Conservation (phyloP, 2,797 vertebrate species). For the Cyprinodon diabolis region DNA sequence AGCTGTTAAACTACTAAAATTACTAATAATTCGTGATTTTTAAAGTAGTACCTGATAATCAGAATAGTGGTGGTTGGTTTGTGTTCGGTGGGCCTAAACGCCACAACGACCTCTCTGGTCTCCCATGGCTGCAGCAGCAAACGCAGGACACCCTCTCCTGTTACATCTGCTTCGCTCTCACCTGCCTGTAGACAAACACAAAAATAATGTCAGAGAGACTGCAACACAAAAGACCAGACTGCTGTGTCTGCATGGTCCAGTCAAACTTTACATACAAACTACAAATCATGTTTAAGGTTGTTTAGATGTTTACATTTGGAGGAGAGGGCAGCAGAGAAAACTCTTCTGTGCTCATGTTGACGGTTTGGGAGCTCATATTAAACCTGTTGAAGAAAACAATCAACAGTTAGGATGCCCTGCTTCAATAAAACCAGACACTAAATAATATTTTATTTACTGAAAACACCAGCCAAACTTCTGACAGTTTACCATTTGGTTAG, state of each 20-base stretch:
- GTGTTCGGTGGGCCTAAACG: conserved; percentile 89
- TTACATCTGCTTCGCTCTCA: conserved; percentile 16
- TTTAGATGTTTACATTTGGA: conserved; percentile 66
- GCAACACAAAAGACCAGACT: conserved; percentile 1
- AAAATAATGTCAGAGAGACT: background rate
- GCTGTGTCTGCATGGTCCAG: background rate
- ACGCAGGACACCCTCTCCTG: conserved; percentile 66
- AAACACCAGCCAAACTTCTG: background rate
- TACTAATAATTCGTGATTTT: background rate
- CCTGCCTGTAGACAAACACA: conserved; percentile 39
- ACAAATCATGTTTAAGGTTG: background rate
- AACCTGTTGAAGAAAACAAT: conserved; percentile 74
- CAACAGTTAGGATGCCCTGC: background rate
- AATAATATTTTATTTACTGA: background rate
- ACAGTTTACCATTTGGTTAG: conserved; percentile 89
- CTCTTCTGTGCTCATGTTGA: conserved; percentile 92
- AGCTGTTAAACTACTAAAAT: too few species aligned
- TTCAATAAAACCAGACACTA: background rate
- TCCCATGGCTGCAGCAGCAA: conserved; percentile 90
- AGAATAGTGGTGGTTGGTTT: conserved; percentile 90
- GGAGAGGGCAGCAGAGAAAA: conserved; percentile 85
- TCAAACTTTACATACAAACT: background rate
- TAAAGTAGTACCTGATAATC: conserved; percentile 87
- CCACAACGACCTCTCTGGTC: conserved; percentile 85
- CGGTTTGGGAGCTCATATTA: conserved; percentile 82